Conservation (phyloP, 23 tunicate species). For the Halocynthia aurantium region DNA sequence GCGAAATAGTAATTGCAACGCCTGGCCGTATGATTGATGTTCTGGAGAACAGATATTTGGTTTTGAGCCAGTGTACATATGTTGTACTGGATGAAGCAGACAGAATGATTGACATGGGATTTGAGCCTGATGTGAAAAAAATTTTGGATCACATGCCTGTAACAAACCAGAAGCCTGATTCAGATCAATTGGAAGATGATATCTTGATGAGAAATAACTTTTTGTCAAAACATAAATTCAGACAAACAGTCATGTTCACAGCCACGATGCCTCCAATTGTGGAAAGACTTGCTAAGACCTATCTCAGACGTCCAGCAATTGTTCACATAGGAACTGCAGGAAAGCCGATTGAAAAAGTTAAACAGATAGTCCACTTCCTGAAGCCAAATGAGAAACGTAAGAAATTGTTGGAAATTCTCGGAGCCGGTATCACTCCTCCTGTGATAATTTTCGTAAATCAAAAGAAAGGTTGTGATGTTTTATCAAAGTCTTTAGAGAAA, state of each 20-base stretch:
- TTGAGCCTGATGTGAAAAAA: conserved; percentile 93
- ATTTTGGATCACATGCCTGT: conserved; percentile 99
- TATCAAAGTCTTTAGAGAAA: conserved; percentile 86
- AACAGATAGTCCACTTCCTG: conserved; percentile 76
- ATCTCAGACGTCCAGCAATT: conserved; percentile 80
- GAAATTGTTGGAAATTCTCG: conserved; percentile 65
- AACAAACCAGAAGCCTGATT: conserved; percentile 91
- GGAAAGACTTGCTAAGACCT: conserved; percentile 86
- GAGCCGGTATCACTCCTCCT: conserved; percentile 79
- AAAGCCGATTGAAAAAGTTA: conserved; percentile 89
- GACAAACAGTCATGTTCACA: conserved; percentile 99
- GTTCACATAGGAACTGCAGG: conserved; percentile 95
- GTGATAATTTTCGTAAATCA: conserved; percentile 95
- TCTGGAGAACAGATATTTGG: conserved; percentile 90
- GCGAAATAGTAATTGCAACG: conserved; percentile 99
- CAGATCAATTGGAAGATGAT: conserved; percentile 73
- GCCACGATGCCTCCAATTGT: conserved; percentile 98
- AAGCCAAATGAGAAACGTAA: conserved; percentile 87
- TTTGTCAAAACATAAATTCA: conserved; percentile 78
- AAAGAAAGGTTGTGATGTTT: conserved; percentile 98
- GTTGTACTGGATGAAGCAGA: conserved; percentile 98
- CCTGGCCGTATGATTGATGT: conserved; percentile 97
- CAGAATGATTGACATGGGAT: conserved; percentile 99
- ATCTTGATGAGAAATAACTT: conserved; percentile 79
- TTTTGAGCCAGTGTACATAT: conserved; percentile 95